These are phyloP conservation scores for Anoplius nigerrimus DNA, from an alignment of 2,888 invertebrate genomes.

Conservation along the genomic window DNA sequence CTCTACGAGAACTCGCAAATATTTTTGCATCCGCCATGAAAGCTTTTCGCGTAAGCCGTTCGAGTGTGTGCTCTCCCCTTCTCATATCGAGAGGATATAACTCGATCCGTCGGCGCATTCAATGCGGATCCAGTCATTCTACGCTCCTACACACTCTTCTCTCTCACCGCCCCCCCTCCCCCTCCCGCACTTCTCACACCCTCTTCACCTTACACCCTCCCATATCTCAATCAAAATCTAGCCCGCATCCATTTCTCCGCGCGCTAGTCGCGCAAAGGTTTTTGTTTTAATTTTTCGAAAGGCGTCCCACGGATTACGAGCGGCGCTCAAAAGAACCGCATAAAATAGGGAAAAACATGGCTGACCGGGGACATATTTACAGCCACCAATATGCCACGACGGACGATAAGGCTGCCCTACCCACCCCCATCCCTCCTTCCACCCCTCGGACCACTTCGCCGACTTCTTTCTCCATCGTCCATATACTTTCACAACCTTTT, in stretches of 20 bases:
- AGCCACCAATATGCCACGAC: conserved; percentile 34
- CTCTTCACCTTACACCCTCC: not conserved
- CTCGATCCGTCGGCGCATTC: not conserved
- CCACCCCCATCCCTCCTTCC: conserved; percentile 7
- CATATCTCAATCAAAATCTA: no score
- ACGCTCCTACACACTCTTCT: conserved; percentile 5
- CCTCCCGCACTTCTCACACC: no score
- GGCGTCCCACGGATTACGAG: not conserved
- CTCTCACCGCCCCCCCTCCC: conserved; percentile 1
- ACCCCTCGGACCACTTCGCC: not conserved
- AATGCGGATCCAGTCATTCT: no score
- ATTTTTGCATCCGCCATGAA: conserved; percentile 34
- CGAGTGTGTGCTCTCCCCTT: not conserved
- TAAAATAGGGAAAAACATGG: conserved; percentile 7
- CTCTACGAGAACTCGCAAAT: conserved; percentile 28
- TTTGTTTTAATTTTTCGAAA: conserved; percentile 13
- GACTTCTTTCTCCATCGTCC: conserved; percentile 12
- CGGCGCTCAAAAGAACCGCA: not conserved
- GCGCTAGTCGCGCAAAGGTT: no score
- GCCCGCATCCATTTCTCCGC: no score
- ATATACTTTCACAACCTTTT: no score
- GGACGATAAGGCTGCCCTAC: conserved; percentile 46
- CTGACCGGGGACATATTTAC: conserved; percentile 4
- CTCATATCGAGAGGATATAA: conserved; percentile 5
- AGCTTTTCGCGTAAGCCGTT: conserved; percentile 11